These are phyloP conservation scores for Actinia tenebrosa DNA, from an alignment of 64 coral and sea anemone species.

Conservation along the genomic window DNA sequence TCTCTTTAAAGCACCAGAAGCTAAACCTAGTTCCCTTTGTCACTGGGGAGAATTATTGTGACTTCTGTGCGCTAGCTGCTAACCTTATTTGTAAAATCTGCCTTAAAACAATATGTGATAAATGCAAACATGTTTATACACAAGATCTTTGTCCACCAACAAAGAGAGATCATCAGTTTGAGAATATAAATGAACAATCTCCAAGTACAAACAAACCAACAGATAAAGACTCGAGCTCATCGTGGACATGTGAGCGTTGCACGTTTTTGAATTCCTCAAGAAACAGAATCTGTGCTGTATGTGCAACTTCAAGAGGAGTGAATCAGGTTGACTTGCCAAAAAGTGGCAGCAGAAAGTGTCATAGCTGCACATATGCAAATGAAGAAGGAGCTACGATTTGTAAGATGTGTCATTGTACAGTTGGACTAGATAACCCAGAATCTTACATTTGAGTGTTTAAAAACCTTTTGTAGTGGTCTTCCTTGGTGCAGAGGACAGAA, in stretches of 20 bases:
- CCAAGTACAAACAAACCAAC: neutral
- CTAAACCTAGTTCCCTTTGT: neutral
- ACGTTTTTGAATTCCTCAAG: neutral
- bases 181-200: neutral
- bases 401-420: neutral
- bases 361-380: neutral
- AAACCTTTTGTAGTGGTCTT: neutral
- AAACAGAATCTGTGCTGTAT: neutral
- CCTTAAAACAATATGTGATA: neutral
- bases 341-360: neutral
- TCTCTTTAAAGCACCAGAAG: neutral
- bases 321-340: neutral
- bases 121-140: neutral
- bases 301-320: neutral
- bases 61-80: neutral
- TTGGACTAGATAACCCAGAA: neutral
- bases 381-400: neutral
- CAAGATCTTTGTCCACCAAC: constrained; percentile 9
- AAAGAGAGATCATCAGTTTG: neutral
- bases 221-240: neutral
- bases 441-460: neutral
- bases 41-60: constrained; percentile 1
- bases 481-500: neutral
- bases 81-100: neutral
- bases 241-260: neutral